Base-by-base conservation (phyloP, 2,113 vertebrate species). In the Coracopsis vasa region DNA sequence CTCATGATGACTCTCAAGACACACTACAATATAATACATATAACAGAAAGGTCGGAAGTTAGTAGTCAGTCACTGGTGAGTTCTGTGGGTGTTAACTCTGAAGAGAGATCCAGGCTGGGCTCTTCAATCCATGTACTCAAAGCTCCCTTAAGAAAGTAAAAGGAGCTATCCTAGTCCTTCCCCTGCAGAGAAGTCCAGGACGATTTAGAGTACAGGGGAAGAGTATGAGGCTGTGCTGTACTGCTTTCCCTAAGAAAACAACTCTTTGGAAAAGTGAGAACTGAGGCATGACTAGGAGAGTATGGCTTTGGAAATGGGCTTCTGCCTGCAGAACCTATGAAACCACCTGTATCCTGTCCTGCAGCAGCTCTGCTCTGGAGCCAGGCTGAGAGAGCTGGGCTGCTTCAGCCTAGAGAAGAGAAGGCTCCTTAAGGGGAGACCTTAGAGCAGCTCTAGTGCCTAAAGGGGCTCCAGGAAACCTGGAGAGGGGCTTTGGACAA, bases 181-280 rank as follows among this genome's bases (percentile, higher is more conserved):
- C 54, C 25, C n/a, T 10, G 18, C 8, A 35, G 80, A 64, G 45
- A 54, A 77, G n/a, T 8, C 50, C 47, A 17, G 69, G 72, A 56
- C 0, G 6, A 53, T 70, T 87, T 44, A 64, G 90, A 93, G 90
- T 56, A 91, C 92, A 95, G 45, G 81, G 39, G 64, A 91, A 79
- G 75, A 90, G 82, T 6, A 39, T 16, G 72, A 86, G 86, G 88
- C 79, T 93, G 86, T 90, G 88, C 79, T 88, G 88, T 67, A 92
- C 71, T 92, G 65, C 31, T 70, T 80, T n/a, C 13, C 53, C 20
- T 27, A 80, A 62, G 37, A 33, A 74, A 64, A 53, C 20, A 70
- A n/a, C 19, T 51, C 14, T 56, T 60, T 66, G 79, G 42, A 23
- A 39, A 69, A 75, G 41, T 16, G 37, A 81, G 73, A 82, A 79